Conservation (phyloP, 2,888 invertebrate genomes). For the Pollenia griseotomentosa region DNA sequence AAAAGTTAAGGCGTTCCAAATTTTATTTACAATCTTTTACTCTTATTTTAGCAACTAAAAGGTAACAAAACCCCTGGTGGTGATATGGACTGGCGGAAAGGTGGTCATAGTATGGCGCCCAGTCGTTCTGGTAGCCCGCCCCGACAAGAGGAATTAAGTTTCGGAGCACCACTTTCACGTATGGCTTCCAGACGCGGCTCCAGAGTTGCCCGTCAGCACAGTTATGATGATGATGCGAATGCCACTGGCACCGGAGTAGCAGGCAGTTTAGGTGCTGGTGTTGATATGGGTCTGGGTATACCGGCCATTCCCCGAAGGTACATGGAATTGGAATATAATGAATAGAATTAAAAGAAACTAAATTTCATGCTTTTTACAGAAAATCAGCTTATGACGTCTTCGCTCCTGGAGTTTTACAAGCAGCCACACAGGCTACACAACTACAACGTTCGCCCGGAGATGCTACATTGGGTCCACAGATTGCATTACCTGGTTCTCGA, state of each 20-base stretch:
- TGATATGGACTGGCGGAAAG: slow-evolving; percentile 86
- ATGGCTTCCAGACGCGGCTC: slow-evolving; percentile 87
- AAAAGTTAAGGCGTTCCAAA: too few species aligned
- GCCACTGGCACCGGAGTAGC: slow-evolving; percentile 77
- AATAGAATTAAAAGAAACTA: neutral
- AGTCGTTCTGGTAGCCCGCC: slow-evolving; percentile 87
- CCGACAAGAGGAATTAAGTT: slow-evolving; percentile 82
- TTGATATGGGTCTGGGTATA: slow-evolving; percentile 87
- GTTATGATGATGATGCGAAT: slow-evolving; percentile 90
- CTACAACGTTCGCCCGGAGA: slow-evolving; percentile 82
- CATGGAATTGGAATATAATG: neutral
- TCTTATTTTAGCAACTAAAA: slow-evolving; percentile 86
- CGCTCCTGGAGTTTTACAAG: slow-evolving; percentile 86
- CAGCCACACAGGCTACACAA: slow-evolving; percentile 80
- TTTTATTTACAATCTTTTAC: too few species aligned
- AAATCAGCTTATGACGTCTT: slow-evolving; percentile 93
- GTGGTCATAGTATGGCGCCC: slow-evolving; percentile 87
- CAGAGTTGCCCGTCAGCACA: slow-evolving; percentile 90
- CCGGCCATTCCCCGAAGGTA: slow-evolving; percentile 91
- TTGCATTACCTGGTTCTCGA: slow-evolving; percentile 84
- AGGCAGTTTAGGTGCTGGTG: slow-evolving; percentile 76
- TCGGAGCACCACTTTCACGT: slow-evolving; percentile 81
- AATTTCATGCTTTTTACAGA: slow-evolving; percentile 73
- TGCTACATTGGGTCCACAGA: slow-evolving; percentile 79
- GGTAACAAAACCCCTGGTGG: slow-evolving; percentile 86